Percentiles rank a stretch among this genome's conserved stretches.
These are phyloP conservation scores for Villa cingulata DNA, from an alignment of 2,888 invertebrate genomes.

Conservation along the genomic window DNA sequence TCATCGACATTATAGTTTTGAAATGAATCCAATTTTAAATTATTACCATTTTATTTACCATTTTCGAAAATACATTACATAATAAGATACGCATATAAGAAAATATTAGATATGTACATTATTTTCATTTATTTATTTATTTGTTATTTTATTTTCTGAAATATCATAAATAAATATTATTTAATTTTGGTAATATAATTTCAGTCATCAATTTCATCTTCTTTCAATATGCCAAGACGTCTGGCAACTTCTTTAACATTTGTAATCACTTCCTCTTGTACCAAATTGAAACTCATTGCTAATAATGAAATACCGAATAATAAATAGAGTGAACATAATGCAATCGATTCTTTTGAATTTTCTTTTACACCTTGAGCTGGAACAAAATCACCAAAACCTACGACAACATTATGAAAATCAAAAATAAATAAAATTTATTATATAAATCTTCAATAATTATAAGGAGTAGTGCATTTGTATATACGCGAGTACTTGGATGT, in stretches of 20 bases:
- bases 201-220: conserved; percentile 45
- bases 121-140: too few relatives aligned
- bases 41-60: too few relatives aligned
- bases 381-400: conserved; percentile 77
- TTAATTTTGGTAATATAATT: not conserved
- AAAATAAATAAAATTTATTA: conserved; percentile 5
- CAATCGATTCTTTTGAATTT: conserved; percentile 42
- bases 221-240: conserved; percentile 75
- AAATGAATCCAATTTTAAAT: too few relatives aligned
- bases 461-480: too few relatives aligned
- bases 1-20: too few relatives aligned
- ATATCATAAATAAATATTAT: not conserved
- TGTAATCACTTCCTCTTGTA: conserved; percentile 84
- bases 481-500: not conserved
- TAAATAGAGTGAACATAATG: conserved; percentile 80
- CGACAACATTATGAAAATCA: not conserved
- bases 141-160: too few relatives aligned
- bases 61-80: too few relatives aligned
- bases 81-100: too few relatives aligned
- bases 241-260: conserved; percentile 77
- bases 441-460: too few relatives aligned
- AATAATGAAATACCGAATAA: conserved; percentile 86
- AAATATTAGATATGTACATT: too few relatives aligned
- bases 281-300: conserved; percentile 94
- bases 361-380: conserved; percentile 52